phyloP scores from a whole-genome alignment of 2,797 vertebrate species.

The Paramormyrops hopkinsi region DNA sequence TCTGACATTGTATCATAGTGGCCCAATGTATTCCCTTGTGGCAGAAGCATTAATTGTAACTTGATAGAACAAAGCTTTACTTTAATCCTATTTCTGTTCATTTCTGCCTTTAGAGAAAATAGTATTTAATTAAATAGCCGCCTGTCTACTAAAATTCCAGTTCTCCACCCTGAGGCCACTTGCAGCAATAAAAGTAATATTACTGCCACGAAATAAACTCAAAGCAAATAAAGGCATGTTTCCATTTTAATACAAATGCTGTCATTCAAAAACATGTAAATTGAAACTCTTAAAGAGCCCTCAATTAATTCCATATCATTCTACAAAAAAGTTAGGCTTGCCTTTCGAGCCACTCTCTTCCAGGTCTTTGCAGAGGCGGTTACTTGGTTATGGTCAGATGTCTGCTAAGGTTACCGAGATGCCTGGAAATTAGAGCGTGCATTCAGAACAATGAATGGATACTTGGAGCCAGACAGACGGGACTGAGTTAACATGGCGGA shows the following conservation, averaged over 20 bases:
- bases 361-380: not conserved
- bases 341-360: not conserved
- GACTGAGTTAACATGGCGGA: not conserved
- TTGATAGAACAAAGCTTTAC: not conserved
- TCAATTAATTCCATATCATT: not conserved
- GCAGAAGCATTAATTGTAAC: not conserved
- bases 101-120: constrained; percentile 6
- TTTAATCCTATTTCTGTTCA: constrained; percentile 3
- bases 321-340: not conserved
- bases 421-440: not conserved
- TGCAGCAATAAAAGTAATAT: not conserved
- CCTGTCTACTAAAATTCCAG: not conserved
- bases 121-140: not conserved
- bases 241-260: not conserved
- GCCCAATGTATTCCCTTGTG: not conserved
- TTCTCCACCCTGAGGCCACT: not conserved
- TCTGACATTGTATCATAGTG: not conserved
- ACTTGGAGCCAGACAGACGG: not conserved
- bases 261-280: not conserved
- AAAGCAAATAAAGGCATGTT: not conserved
- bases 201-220: not conserved
- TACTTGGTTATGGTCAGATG: not conserved
- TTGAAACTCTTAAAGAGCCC: not conserved
- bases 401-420: not conserved
- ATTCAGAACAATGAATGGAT: not conserved